A percentile compares a stretch with the other conserved stretches of the same genome.
phyloP scores from a whole-genome alignment of 2,888 invertebrate genomes.

The Aleiodes alternator region DNA sequence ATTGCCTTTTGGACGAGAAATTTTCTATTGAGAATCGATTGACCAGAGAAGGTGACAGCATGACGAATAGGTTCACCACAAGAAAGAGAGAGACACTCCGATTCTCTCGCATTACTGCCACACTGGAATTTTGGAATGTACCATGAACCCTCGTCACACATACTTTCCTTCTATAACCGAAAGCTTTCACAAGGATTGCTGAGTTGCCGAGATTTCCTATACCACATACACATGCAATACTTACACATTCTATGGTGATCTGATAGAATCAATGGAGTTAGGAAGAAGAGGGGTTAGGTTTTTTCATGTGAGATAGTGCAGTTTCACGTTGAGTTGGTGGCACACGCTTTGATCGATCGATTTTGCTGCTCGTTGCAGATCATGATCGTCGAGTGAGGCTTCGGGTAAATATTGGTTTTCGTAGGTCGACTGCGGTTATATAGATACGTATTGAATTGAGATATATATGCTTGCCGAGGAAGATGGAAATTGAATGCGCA shows the following conservation, averaged over 20 bases:
- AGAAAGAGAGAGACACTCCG: neutral
- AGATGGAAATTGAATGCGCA: slow-evolving; percentile 15
- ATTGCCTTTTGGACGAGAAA: neutral
- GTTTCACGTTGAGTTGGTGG: neutral
- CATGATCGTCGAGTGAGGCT: slow-evolving; percentile 55
- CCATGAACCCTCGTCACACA: neutral
- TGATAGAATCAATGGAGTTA: neutral
- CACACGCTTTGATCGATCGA: slow-evolving; percentile 53
- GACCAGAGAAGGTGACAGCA: slow-evolving; percentile 1
- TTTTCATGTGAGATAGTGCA: neutral
- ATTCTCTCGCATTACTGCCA: slow-evolving; percentile 2
- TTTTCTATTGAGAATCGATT: neutral
- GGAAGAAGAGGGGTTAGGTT: neutral
- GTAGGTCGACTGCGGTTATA: slow-evolving; percentile 53
- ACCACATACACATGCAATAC: neutral
- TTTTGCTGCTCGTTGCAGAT: slow-evolving; percentile 61
- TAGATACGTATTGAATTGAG: slow-evolving; percentile 51
- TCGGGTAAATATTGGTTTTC: slow-evolving; percentile 65
- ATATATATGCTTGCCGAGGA: slow-evolving; percentile 49
- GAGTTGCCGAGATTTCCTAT: neutral
- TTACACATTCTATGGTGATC: slow-evolving; percentile 16
- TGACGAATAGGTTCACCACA: neutral
- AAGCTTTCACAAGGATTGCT: neutral
- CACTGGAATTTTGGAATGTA: neutral
- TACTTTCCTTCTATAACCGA: neutral